Base-by-base conservation (phyloP, 2,888 invertebrate species). In the Calameuta filiformis region DNA sequence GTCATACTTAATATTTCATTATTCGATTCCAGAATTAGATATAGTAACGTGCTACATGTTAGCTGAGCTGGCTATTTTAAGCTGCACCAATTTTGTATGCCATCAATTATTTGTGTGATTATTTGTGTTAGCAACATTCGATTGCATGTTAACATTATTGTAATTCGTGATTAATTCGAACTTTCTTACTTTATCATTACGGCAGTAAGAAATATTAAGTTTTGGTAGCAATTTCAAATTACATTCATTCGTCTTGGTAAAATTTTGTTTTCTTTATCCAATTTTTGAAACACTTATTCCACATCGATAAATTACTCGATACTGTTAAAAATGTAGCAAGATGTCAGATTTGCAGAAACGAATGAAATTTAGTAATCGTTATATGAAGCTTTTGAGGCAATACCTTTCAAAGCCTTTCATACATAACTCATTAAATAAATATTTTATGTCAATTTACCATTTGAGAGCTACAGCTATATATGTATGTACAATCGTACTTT, bases 1-100 rank as follows among this genome's bases (percentile, higher is more conserved):
- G 56, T 35, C 35, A 77, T 37, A 33, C 35, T 77, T 73, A 77
- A 77, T 77, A 77, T 75, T 77, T 77, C 71, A 77, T 12, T 71
- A 71, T 77, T 40, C 77, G 56, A 74, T 40, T 77, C 56, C 71
- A 75, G 75, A 77, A 77, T 75, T 77, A 75, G 56, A 68, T 56
- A 56, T 9, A 56, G 56, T 40, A 11, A 11, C 68, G 23, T 69
- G 4, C 35, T 69, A 35, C 69, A 34, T 75, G 34, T 35, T 37
- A 75, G 40, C 12, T 56, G 40, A 71, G 30, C 30, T 23, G 23
- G 56, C 9, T 56, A 56, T 56, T 56, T 23, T 9, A 23, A 56
- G 23, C 56, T 56, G 9, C 9, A 56, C 23, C 2, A 9, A 9
- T 23, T 56, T 56, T 6, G 2, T 56, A 56, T 56, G 2, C 9